phyloP scores from a whole-genome alignment of 2,888 invertebrate genomes.

The Metellina segmentata region DNA sequence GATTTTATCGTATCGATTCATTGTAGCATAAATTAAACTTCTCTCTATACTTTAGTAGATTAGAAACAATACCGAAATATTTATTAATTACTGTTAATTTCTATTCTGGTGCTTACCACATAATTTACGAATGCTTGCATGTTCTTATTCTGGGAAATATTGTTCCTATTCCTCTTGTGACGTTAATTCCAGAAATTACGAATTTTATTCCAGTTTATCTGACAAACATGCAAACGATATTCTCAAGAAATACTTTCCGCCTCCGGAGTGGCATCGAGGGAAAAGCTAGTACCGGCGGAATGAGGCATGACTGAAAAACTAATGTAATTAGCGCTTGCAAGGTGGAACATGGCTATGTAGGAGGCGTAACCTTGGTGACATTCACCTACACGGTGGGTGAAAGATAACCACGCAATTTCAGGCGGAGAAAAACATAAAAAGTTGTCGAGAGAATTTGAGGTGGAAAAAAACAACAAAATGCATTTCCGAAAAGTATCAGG shows the following conservation, averaged over 20 bases:
- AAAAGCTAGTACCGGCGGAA: background rate
- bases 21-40: too few relatives aligned
- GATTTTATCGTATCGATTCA: too few relatives aligned
- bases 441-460: background rate
- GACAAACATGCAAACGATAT: background rate
- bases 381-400: background rate
- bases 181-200: too few relatives aligned
- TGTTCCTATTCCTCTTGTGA: too few relatives aligned
- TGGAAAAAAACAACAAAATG: background rate
- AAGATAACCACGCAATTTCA: slow-evolving; percentile 4
- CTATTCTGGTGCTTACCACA: too few relatives aligned
- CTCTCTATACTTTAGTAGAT: too few relatives aligned
- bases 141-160: too few relatives aligned
- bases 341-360: slow-evolving; percentile 10
- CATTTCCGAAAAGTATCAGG: slow-evolving; percentile 1
- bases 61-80: too few relatives aligned
- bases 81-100: too few relatives aligned
- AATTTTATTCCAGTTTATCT: too few relatives aligned
- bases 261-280: too few relatives aligned
- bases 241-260: background rate
- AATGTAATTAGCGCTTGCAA: slow-evolving; percentile 2
- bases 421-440: background rate
- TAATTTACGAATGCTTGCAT: too few relatives aligned
- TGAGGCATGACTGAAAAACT: background rate
- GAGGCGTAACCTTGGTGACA: slow-evolving; percentile 35